Evolutionary conservation across 2,888 invertebrate genomes (phyloP).

Genomic region (Petrolisthes cinctipes): DNA sequence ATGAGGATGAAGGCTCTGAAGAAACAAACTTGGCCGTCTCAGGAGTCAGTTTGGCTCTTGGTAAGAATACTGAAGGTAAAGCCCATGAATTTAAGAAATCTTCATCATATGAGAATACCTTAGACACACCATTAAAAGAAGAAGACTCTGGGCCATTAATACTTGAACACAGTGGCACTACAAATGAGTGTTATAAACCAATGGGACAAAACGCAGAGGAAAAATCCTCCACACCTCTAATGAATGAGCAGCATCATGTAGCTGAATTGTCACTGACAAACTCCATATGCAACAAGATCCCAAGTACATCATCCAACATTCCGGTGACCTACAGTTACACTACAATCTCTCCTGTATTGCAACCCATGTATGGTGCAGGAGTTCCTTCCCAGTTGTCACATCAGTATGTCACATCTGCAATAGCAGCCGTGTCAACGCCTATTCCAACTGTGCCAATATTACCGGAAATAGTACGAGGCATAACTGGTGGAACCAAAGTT

Average conservation of each 20-base stretch:
- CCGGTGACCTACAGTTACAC: background rate
- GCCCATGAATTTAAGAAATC: background rate
- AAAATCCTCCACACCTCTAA: slow-evolving; percentile 4
- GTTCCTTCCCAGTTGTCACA: slow-evolving; percentile 1
- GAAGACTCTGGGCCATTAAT: background rate
- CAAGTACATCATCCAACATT: slow-evolving; percentile 21
- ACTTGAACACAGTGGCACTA: too few species aligned
- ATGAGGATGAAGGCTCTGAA: background rate
- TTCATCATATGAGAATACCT: slow-evolving; percentile 1
- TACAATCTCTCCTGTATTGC: slow-evolving; percentile 6
- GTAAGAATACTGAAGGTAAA: background rate
- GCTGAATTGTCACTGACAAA: slow-evolving; percentile 8
- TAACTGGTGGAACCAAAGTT: background rate
- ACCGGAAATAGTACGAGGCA: slow-evolving; percentile 11
- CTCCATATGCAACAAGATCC: slow-evolving; percentile 13
- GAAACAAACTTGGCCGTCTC: background rate
- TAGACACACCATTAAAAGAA: background rate
- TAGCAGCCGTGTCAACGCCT: slow-evolving; percentile 31
- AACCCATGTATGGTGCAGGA: slow-evolving; percentile 2
- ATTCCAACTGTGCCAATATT: slow-evolving; percentile 35
- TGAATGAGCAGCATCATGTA: background rate
- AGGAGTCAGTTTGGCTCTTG: background rate
- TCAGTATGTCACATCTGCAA: slow-evolving; percentile 31
- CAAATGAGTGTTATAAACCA: background rate
- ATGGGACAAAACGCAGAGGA: background rate